These are phyloP conservation scores for Huso huso DNA, from an alignment of 2,797 vertebrate species.

Conservation along the genomic window DNA sequence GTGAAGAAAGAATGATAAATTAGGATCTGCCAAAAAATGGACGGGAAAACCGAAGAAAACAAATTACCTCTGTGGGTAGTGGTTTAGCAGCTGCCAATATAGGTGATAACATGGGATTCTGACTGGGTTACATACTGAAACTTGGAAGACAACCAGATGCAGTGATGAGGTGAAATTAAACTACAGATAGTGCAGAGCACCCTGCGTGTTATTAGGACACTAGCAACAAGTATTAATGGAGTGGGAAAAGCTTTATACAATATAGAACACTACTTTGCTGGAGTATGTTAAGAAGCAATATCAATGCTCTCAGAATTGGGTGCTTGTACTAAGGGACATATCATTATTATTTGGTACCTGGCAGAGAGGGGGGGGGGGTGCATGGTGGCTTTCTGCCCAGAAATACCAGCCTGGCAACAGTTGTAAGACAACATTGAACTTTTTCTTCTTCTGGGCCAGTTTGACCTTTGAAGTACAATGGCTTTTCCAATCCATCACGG, in stretches of 20 bases:
- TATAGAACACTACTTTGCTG: slow-evolving; percentile 26
- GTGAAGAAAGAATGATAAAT: too few species aligned
- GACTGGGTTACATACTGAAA: too few species aligned
- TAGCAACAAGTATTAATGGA: slow-evolving; percentile 23
- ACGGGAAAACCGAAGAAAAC: too few species aligned
- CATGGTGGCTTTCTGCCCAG: slow-evolving; percentile 10
- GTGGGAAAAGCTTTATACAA: slow-evolving; percentile 29
- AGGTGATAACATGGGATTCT: too few species aligned
- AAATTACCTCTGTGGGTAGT: too few species aligned
- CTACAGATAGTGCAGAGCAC: slow-evolving; percentile 8
- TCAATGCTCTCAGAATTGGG: slow-evolving; percentile 32
- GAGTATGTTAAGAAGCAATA: slow-evolving; percentile 21
- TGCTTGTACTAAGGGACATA: slow-evolving; percentile 1
- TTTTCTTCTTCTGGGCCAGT: neutral
- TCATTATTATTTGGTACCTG: slow-evolving; percentile 14
- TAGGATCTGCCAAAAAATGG: too few species aligned
- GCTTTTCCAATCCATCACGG: slow-evolving; percentile 37
- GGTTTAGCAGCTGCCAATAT: too few species aligned
- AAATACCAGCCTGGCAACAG: slow-evolving; percentile 9
- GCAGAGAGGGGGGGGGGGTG: neutral
- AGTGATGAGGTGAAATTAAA: too few species aligned
- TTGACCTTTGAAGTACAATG: slow-evolving; percentile 36
- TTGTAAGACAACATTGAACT: neutral
- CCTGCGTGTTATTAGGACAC: slow-evolving; percentile 10
- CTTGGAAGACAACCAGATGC: too few species aligned